Evolutionary conservation across 37 sponge, comb jelly and placozoan species (phyloP), one percentile per base, ranked within the genome.

Genomic region (Agelas oroides): DNA sequence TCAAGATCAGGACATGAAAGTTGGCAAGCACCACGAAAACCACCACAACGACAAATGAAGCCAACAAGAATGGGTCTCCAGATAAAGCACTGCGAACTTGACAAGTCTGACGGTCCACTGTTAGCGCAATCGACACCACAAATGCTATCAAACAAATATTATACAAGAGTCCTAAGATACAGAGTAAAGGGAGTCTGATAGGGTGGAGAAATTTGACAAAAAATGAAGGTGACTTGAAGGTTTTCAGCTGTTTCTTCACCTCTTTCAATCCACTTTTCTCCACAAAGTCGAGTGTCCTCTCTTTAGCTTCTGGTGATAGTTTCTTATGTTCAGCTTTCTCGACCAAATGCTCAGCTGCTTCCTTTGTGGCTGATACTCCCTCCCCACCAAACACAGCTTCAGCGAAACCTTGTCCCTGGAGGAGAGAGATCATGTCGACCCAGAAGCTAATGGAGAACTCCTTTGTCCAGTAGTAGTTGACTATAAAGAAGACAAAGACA

Each of bases 371-470:
- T 19, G 34, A 36, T n/a, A 40, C 15, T 2, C 53, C 71, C n/a
- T 75, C 71, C 0, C 76, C 67, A 21, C 65, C 69, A 58, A 88
- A 88, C 13, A 88, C 82, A 59, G 83, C 40, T 20, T 81, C 76
- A 0, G 89, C 82, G 68, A 88, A 81, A 28, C 77, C 35, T 28
- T 70, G 58, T 38, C 60, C 70, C 55, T 88, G 83, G 16, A 88
- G 77, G 52, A 88, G 24, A 17, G 77, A 65, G 23, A 82, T 66
- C 82, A 88, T 88, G 31, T 88, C 61, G n/a, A 88, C 38, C 63
- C 68, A 88, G 27, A 88, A 77, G 1, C 89, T 69, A 24, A 82
- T 58, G 20, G 82, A 65, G 61, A 88, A 88, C 28, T 88, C 75
- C 53, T 59, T 55, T 41, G 82, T 76, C 82, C 76, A 75, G 36